A percentile compares a stretch with the other conserved stretches of the same genome.
These are phyloP conservation scores for Triplophysa dalaica DNA, from an alignment of 2,113 vertebrate genomes.

Conservation along the genomic window DNA sequence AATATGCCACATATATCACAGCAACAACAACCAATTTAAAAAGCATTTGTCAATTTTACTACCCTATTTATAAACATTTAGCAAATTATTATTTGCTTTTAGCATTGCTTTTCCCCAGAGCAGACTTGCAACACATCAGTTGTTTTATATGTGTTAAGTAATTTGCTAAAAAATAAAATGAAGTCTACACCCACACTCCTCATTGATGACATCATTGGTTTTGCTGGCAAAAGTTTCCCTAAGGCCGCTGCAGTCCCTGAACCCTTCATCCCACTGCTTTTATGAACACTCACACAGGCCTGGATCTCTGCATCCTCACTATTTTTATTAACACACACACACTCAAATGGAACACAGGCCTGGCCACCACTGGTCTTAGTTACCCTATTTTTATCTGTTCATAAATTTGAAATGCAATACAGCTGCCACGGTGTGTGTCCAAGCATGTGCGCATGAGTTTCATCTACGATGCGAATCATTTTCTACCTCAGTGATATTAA, in stretches of 20 bases:
- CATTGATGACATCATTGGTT: constrained; percentile 10
- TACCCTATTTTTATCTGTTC: constrained; percentile 31
- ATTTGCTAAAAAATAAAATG: not conserved
- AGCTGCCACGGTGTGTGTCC: not conserved
- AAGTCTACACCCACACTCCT: not conserved
- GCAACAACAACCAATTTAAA: too few relatives aligned
- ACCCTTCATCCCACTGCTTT: constrained; percentile 24
- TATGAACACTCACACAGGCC: constrained; percentile 26
- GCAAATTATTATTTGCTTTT: too few relatives aligned
- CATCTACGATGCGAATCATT: constrained; percentile 28
- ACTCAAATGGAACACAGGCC: not conserved
- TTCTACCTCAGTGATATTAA: constrained; percentile 39
- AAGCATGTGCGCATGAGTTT: not conserved
- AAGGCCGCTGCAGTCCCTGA: constrained; percentile 19
- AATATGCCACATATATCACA: too few relatives aligned
- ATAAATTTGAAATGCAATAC: constrained; percentile 23
- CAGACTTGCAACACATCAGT: too few relatives aligned
- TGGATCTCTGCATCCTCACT: constrained; percentile 33
- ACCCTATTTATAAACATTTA: too few relatives aligned
- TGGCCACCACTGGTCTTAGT: constrained; percentile 22
- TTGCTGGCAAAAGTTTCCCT: not conserved
- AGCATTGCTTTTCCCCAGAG: too few relatives aligned
- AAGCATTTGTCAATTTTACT: too few relatives aligned
- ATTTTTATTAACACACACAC: constrained; percentile 22
- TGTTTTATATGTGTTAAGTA: not conserved